Evolutionary conservation across 2,113 vertebrate genomes (phyloP), one percentile per base, ranked within the genome.

Genomic region (Trichechus manatus): DNA sequence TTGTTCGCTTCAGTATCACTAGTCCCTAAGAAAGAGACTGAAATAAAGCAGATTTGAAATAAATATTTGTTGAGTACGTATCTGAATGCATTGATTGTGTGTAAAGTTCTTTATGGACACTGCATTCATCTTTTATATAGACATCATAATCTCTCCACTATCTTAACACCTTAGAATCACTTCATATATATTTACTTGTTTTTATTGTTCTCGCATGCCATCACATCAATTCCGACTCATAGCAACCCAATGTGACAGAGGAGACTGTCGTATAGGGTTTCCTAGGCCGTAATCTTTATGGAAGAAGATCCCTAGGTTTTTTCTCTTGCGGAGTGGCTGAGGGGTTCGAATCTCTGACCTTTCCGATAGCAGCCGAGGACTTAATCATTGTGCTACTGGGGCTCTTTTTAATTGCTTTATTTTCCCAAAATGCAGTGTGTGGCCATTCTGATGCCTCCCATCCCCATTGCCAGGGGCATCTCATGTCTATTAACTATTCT

Each of bases 401-500:
- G 2, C 15, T 19, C 33, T 11, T 56, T 56, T 56, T 56, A 56
- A 15, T n/a, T 61, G 3, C 13, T 39, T 84, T 68, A 36, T 25
- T 8, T 63, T 27, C 47, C 14, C 7, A 33, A n/a, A 72, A 74
- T 39, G n/a, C 9, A 33, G 2, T 33, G 8, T n/a, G 0, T 82
- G 25, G 6, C 72, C 25, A 22, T 39, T 63, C 11, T 20, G 47
- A 31, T 50, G 42, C 17, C 42, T 85, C 64, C 33, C 11, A 23
- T 63, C 1, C 5, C 6, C 15, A 33, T n/a, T 8, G 1, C 11
- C 5, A 44, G 13, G 47, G 25, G 0, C 6, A 25, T 22, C 23
- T 89, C 5, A 85, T 33, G 10, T 17, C n/a, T 0, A 17, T 78
- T 70, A 82, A 84, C 6, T 29, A 23, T 56, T 44, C 42, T 66